Evolutionary conservation across 2,888 invertebrate species (phyloP), one percentile per base, ranked within the genome.

Genomic region (Trissonchulus latispiculum): DNA sequence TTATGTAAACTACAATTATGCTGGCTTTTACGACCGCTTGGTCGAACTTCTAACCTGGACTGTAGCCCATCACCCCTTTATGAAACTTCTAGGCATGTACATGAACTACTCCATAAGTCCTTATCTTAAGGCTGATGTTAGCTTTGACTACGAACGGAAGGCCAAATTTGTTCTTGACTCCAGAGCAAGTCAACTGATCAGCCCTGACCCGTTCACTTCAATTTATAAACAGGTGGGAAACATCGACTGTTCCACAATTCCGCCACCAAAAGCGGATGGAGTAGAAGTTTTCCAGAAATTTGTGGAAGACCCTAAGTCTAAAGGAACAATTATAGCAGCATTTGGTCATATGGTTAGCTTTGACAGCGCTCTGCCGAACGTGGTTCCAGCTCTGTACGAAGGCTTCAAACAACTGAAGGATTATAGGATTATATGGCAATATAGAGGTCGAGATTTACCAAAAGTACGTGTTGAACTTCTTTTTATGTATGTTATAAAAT

Each of bases 321-420:
- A 77, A 70, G 77, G 77, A 33, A 75, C 75, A n/a, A 77, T 77
- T 48, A 37, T 76, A 36, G 73, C 76, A 2, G 77, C 77, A 1
- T 77, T 76, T 64, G 77, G 77, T 2, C 74, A 74, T 8, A 75
- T 74, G 36, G 76, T 74, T 3, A 36, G 62, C 2, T 77, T 76
- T 75, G 72, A 75, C 35, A 68, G 61, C n/a, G 76, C 75, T 28
- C 72, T 75, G 1, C 23, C 59, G 2, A 59, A 69, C 1, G 62
- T 72, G 8, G 62, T 74, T 36, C 23, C 28, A 23, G 66, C 71
- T 23, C 29, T 74, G 28, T 0, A 61, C 15, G 66, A 66, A 2
- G 61, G 66, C 3, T 37, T 74, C 3, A 1, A 36, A 31, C 28
- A 3, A 33, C 61, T 73, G 64, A 32, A 36, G 35, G 36, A 64